These are phyloP conservation scores for Agrotis ipsilon DNA, from an alignment of 2,888 invertebrate genomes.

Conservation along the genomic window DNA sequence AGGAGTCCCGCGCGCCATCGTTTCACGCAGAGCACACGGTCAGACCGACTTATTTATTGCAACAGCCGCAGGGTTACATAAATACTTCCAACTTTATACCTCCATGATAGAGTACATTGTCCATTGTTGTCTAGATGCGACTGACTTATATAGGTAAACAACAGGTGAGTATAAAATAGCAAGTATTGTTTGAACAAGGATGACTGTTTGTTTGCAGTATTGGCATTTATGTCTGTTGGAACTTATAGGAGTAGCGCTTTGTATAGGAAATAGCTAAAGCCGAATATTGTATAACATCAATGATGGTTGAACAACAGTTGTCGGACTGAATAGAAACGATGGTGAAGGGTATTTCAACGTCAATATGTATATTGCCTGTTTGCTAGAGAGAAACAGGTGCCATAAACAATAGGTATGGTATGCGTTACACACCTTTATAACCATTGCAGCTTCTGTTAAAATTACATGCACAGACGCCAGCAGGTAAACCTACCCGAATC, in stretches of 20 bases:
- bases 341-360: background rate
- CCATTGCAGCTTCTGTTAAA: too few species aligned
- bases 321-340: background rate
- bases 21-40: conserved; percentile 29
- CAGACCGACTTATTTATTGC: conserved; percentile 67
- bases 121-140: conserved; percentile 1
- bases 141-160: conserved; percentile 43
- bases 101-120: conserved; percentile 9
- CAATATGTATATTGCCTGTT: background rate
- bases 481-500: too few species aligned
- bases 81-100: conserved; percentile 24
- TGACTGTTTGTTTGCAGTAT: conserved; percentile 39
- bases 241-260: conserved; percentile 10
- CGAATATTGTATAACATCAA: background rate
- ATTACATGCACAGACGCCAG: too few species aligned
- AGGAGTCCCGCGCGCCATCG: conserved; percentile 43
- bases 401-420: background rate
- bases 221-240: conserved; percentile 15
- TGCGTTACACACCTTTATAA: too few species aligned
- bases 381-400: background rate
- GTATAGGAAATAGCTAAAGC: background rate
- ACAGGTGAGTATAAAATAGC: conserved; percentile 59
- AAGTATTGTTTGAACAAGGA: conserved; percentile 55
- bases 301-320: background rate
- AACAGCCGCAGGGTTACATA: conserved; percentile 22